Conservation (phyloP, 1,140 invertebrate genomes). For the Sminthurides bifidus region DNA sequence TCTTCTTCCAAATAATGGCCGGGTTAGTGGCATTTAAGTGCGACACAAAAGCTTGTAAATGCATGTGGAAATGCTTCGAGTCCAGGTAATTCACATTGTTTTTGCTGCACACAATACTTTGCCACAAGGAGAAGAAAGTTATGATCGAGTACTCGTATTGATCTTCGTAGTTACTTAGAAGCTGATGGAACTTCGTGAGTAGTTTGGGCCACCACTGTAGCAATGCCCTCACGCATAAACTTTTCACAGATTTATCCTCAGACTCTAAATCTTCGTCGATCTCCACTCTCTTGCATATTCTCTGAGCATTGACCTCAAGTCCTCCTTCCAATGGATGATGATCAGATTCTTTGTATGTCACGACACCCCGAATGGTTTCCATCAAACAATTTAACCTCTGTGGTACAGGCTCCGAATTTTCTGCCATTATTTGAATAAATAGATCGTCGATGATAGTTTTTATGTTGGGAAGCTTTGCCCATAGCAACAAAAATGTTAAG, state of each 20-base stretch:
- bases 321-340: constrained; percentile 60
- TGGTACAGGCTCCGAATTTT: constrained; percentile 34
- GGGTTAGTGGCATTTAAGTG: constrained; percentile 59
- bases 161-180: constrained; percentile 42
- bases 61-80: constrained; percentile 74
- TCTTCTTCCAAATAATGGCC: constrained; percentile 66
- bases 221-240: constrained; percentile 66
- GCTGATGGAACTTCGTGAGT: constrained; percentile 47
- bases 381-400: constrained; percentile 66
- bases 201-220: constrained; percentile 68
- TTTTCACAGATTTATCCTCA: constrained; percentile 69
- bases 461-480: constrained; percentile 46
- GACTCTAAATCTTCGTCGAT: constrained; percentile 57
- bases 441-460: constrained; percentile 45
- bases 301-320: not conserved
- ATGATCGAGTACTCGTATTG: constrained; percentile 52
- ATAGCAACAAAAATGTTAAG: constrained; percentile 65
- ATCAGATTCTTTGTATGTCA: constrained; percentile 73
- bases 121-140: constrained; percentile 73
- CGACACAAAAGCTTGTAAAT: constrained; percentile 64
- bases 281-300: constrained; percentile 24
- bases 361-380: constrained; percentile 68
- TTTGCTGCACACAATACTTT: constrained; percentile 80
- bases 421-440: constrained; percentile 19
- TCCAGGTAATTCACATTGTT: constrained; percentile 77